Evolutionary conservation across 1,140 invertebrate genomes (phyloP), one percentile per base, ranked within the genome.

Genomic region (Halyomorpha halys): DNA sequence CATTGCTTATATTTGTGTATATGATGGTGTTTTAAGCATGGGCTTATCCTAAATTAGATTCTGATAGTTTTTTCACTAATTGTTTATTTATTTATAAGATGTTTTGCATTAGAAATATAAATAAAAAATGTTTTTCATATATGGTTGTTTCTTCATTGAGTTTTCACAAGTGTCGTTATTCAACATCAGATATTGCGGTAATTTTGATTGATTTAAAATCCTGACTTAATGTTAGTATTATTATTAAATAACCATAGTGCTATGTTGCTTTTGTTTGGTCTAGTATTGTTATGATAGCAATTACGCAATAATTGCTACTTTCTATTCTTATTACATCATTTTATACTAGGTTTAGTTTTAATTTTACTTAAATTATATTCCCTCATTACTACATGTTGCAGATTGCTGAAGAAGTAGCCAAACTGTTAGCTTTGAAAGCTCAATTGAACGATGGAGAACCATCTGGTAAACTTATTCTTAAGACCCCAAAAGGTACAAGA

Each of bases 401-500:
- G 88, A 84, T 91, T 68, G 78, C 81, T 71, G 82, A 89, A 73
- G 89, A 94, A 77, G 88, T 94, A 14, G 76, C 82, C 3, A 91
- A 91, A 72, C 77, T 94, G 23, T 73, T 93, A 61, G 82, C 85
- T 59, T 72, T 93, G 5, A 94, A 94, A 79, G 82, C 85, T 19
- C 82, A 86, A 72, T 70, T 91, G 15, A 44, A 64, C 16, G 81
- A 83, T 65, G 74, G 77, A 63, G 74, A 75, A 64, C 70, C 67
- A 44, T 71, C 75, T 44, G 84, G 89, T 66, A 94, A 93, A 73
- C 89, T 94, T 72, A 83, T 81, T 3, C 83, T 95, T 39, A 96
- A 96, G 81, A 93, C 90, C 11, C 85, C 91, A 3, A 96, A 99
- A 78, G 97, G 97, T 2, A 99, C 97, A 0, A 79, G 94, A 66